Base-by-base conservation (phyloP, 2,888 invertebrate genomes). In the Tethea ocularis region DNA sequence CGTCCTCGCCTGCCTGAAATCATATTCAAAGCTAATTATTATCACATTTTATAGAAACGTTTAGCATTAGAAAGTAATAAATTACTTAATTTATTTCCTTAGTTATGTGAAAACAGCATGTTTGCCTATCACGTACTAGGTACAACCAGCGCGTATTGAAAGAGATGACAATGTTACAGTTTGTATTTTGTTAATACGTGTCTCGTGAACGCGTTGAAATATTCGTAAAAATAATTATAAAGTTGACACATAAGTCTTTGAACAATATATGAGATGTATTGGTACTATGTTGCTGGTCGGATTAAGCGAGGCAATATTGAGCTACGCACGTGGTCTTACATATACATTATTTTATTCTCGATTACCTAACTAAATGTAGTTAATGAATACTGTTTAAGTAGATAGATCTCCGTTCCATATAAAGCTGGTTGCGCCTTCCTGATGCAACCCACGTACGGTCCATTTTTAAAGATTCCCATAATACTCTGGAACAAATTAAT, bases 311-410 rank as follows among this genome's bases (percentile, higher is more conserved):
- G 87, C 84, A 84, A 82, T 77, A 78, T 77, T 79, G 83, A 86
- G 82, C 80, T 84, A 74, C 67, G 69, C 70, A 82, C 73, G 73
- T 82, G 82, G 75, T 77, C 77, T 73, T 78, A 83, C 71, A 75
- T 69, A 76, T 73, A 76, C 59, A 67, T 77, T 72, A 71, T 74
- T 72, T 70, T 65, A 75, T 80, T 77, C 69, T 78, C 74, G 68
- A 77, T 81, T 78, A 84, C 75, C 71, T 87, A 83, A 81, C 80
- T 87, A 83, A 79, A 91, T 85, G 87, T 89, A 89, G 87, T 85
- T 84, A 82, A 86, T 83, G 88, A 92, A 92, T 92, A 92, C 92
- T 92, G 92, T 90, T 91, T 84, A 82, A 83, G 83, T 88, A 87
- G 86, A 88, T 88, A 91, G 91, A 91, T 91, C 91, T 88, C 88